Conservation (phyloP, 2,888 invertebrate genomes). For the Auanema sp. region DNA sequence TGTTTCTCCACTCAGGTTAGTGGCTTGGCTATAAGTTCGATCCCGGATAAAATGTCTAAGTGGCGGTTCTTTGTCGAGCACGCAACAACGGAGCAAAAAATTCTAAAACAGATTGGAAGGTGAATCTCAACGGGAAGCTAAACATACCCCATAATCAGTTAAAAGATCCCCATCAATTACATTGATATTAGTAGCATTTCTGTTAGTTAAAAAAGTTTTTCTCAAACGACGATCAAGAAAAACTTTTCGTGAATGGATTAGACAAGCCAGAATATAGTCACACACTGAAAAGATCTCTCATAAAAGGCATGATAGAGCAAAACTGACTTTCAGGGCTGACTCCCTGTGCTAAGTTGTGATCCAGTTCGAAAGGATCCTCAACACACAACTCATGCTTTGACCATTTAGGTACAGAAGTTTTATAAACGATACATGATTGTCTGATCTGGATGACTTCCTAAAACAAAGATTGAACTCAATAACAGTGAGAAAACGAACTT, state of each 20-base stretch:
- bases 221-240: constrained; percentile 35
- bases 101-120: constrained; percentile 23
- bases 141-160: constrained; percentile 31
- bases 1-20: constrained; percentile 11
- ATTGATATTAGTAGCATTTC: constrained; percentile 28
- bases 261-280: constrained; percentile 36
- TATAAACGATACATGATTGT: constrained; percentile 29
- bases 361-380: constrained; percentile 72
- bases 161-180: constrained; percentile 33
- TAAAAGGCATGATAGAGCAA: background rate
- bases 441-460: constrained; percentile 33
- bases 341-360: constrained; percentile 71
- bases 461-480: background rate
- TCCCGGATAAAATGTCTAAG: constrained; percentile 39
- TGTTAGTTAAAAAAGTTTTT: constrained; percentile 31
- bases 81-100: constrained; percentile 38
- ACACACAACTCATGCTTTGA: constrained; percentile 69
- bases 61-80: constrained; percentile 35
- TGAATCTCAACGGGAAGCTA: background rate
- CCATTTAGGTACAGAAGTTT: constrained; percentile 68
- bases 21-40: constrained; percentile 36
- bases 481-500: constrained; percentile 19
- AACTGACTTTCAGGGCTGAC: constrained; percentile 57
- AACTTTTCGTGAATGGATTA: constrained; percentile 36
- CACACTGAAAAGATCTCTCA: constrained; percentile 25